Conservation (phyloP, 2,888 invertebrate genomes). For the Dascillus cervinus region DNA sequence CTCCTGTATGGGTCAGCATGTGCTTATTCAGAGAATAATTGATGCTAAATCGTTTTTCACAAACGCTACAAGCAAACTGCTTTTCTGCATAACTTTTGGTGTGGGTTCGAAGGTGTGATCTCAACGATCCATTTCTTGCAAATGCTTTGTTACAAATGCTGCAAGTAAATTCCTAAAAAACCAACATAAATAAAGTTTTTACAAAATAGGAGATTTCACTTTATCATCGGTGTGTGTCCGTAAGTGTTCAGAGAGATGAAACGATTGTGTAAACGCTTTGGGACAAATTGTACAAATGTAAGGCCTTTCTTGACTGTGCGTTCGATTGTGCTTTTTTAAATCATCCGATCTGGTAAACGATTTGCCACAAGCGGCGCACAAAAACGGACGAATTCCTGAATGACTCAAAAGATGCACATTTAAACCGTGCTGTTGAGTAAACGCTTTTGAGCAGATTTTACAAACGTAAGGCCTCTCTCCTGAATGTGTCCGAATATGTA, state of each 20-base stretch:
- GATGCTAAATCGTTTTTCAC: conserved; percentile 19
- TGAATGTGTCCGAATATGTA: conserved; percentile 24
- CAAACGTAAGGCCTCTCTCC: conserved; percentile 29
- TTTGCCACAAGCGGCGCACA: conserved; percentile 28
- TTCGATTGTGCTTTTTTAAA: conserved; percentile 27
- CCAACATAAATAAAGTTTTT: conserved; percentile 2
- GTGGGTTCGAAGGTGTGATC: conserved; percentile 23
- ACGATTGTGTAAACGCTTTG: conserved; percentile 21
- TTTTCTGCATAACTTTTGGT: conserved; percentile 18
- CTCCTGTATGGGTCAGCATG: conserved; percentile 22
- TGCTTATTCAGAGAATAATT: conserved; percentile 21
- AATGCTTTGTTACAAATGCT: conserved; percentile 22
- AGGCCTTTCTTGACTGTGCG: conserved; percentile 28
- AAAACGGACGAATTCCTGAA: conserved; percentile 28
- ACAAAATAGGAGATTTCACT: conserved; percentile 9
- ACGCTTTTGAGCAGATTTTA: conserved; percentile 28
- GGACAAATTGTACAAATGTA: conserved; percentile 26
- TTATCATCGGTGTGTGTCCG: conserved; percentile 20
- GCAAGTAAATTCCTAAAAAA: conserved; percentile 16
- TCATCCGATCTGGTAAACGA: conserved; percentile 28
- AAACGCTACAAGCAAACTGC: conserved; percentile 17
- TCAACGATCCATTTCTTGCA: conserved; percentile 20
- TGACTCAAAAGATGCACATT: conserved; percentile 31
- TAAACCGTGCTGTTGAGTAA: conserved; percentile 30
- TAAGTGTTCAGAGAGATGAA: conserved; percentile 22